These are phyloP conservation scores for Alcedo quadribrachys DNA, from an alignment of 2,797 vertebrate species.

Conservation along the genomic window DNA sequence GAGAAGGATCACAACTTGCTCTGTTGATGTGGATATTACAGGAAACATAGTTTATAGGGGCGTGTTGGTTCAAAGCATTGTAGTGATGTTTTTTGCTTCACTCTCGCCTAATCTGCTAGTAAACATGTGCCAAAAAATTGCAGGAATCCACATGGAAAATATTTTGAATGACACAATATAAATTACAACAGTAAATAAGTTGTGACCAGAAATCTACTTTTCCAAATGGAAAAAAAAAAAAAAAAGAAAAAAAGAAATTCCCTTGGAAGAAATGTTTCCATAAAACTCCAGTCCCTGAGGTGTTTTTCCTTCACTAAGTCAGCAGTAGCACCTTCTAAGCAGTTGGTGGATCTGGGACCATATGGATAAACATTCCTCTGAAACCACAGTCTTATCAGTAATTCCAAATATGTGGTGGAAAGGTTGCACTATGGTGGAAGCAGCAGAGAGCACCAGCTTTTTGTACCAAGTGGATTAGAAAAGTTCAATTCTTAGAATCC, in stretches of 20 bases:
- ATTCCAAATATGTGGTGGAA: slow-evolving; percentile 18
- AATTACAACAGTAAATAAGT: background rate
- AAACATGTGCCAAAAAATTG: background rate
- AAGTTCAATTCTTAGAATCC: background rate
- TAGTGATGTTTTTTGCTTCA: background rate
- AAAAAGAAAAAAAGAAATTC: background rate
- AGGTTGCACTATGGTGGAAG: background rate
- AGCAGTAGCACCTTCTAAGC: background rate
- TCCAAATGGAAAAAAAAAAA: background rate
- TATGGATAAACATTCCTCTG: background rate
- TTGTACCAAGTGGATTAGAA: background rate
- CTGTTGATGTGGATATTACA: background rate
- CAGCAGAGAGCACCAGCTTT: background rate
- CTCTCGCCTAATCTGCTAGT: background rate
- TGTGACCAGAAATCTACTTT: background rate
- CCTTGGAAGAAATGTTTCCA: background rate
- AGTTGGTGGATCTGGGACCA: background rate
- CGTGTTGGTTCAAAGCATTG: background rate
- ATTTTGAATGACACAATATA: background rate
- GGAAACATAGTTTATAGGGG: background rate
- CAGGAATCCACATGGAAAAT: background rate
- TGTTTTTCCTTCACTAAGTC: background rate
- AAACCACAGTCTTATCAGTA: slow-evolving; percentile 2
- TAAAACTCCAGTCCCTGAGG: background rate
- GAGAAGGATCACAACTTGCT: background rate